Evolutionary conservation across 2,113 vertebrate genomes (phyloP).

Genomic region (Leptodactylus fuscus): DNA sequence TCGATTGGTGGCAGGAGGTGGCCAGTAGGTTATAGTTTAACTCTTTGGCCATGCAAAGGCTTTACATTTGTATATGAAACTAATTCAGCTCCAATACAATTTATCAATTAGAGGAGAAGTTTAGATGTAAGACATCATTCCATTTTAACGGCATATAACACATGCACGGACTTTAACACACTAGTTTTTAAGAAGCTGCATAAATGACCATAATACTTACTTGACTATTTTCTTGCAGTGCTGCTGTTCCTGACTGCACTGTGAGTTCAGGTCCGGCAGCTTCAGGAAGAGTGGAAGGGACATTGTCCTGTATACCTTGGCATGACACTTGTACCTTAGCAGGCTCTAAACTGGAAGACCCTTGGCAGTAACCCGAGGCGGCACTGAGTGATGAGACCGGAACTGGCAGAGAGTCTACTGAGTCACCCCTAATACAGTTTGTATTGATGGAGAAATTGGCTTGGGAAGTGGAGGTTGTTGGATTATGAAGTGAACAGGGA

Average conservation of each 20-base stretch:
- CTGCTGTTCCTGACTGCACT: background rate
- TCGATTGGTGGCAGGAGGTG: too few species aligned
- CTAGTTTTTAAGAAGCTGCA: background rate
- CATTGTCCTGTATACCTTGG: background rate
- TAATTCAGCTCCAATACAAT: too few species aligned
- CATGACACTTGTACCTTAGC: background rate
- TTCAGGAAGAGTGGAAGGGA: background rate
- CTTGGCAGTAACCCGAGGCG: conserved; percentile 48
- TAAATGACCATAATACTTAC: conserved; percentile 25
- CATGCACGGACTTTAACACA: background rate
- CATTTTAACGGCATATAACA: too few species aligned
- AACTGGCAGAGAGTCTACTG: accelerated
- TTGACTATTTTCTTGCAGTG: background rate
- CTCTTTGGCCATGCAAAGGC: too few species aligned
- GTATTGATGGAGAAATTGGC: conserved; percentile 61
- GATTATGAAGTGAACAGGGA: conserved; percentile 53
- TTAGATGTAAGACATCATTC: too few species aligned
- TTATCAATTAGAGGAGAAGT: too few species aligned
- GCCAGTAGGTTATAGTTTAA: too few species aligned
- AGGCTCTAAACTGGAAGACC: conserved; percentile 34
- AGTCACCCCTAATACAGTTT: accelerated
- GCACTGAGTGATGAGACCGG: conserved; percentile 27
- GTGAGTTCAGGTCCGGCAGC: background rate
- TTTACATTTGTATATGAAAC: too few species aligned
- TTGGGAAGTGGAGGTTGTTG: conserved; percentile 61